A percentile compares a stretch with the other conserved stretches of the same genome.
phyloP scores from a whole-genome alignment of 2,888 invertebrate genomes.

The Lydus trimaculatus region DNA sequence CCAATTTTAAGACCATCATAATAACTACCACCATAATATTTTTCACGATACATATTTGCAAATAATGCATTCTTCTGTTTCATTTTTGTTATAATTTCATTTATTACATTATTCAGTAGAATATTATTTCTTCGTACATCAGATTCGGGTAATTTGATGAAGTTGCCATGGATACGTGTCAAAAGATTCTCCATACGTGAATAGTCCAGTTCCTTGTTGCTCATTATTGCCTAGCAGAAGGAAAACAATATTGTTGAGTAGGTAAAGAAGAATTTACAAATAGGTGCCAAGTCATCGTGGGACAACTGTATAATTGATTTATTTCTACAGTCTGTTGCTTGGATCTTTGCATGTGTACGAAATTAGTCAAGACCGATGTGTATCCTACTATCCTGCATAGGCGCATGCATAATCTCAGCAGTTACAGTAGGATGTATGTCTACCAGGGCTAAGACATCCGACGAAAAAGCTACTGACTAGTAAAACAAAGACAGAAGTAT shows the following conservation, averaged over 20 bases:
- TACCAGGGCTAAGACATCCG: too few species aligned
- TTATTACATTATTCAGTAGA: conserved; percentile 41
- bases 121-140: conserved; percentile 38
- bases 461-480: too few species aligned
- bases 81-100: conserved; percentile 49
- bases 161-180: conserved; percentile 37
- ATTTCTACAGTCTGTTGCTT: too few species aligned
- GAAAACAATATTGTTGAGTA: not conserved
- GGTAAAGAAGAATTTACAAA: too few species aligned
- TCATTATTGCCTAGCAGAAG: not conserved
- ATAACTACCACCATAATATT: conserved; percentile 67
- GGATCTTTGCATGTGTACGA: too few species aligned
- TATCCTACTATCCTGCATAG: too few species aligned
- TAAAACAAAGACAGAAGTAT: too few species aligned
- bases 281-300: too few species aligned
- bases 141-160: conserved; percentile 33
- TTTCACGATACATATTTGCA: conserved; percentile 45
- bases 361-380: too few species aligned
- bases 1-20: conserved; percentile 69
- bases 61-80: conserved; percentile 51
- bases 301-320: too few species aligned
- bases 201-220: conserved; percentile 34
- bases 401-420: too few species aligned
- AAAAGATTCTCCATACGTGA: conserved; percentile 42
- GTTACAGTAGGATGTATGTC: too few species aligned